Base-by-base conservation (phyloP, 2,113 vertebrate genomes). In the Hippocampus barbouri region DNA sequence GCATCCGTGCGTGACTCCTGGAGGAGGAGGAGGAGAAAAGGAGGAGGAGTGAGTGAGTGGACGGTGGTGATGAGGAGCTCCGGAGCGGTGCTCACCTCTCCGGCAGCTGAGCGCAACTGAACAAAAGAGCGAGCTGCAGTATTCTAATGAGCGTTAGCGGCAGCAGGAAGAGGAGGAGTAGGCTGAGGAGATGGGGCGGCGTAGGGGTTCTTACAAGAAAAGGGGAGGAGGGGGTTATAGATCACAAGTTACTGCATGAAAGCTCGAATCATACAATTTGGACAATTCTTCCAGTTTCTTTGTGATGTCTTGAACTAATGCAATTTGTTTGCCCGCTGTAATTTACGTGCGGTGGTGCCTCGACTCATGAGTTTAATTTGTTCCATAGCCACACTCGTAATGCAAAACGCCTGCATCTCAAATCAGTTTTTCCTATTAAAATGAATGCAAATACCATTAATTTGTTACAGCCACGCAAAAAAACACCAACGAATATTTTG, bases 31-130 rank as follows among this genome's bases (percentile, higher is more conserved):
- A n/a, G 51, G 21, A 54, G 23, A 38, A 38, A 71, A 12, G 62
- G 66, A 59, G 62, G 67, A 66, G 74, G 72, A 25, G 81, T 6
- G 34, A 70, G 64, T 49, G 7, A 27, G 43, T 21, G 40, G 73
- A 76, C 23, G 71, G 77, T 25, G 27, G 27, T 10, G 83, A 79
- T 80, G 78, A 80, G 49, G 73, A 79, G 88, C 77, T 83, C 77
- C 78, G 23, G 80, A 85, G 79, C 73, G 78, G 67, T 85, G 87
- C 83, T 85, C 89, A 88, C 89, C 84, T 91, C 89, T 85, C 84
- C 85, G 83, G 90, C 90, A 89, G 88, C 90, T 80, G 82, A 89
- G 89, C 81, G 90, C 89, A 87, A 90, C 87, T 91, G 90, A 92
- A 92, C 90, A 92, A 92, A 91, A 90, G 91, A 89, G 89, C 66